These are phyloP conservation scores for Lota lota DNA, from an alignment of 2,113 vertebrate species.

Conservation along the genomic window DNA sequence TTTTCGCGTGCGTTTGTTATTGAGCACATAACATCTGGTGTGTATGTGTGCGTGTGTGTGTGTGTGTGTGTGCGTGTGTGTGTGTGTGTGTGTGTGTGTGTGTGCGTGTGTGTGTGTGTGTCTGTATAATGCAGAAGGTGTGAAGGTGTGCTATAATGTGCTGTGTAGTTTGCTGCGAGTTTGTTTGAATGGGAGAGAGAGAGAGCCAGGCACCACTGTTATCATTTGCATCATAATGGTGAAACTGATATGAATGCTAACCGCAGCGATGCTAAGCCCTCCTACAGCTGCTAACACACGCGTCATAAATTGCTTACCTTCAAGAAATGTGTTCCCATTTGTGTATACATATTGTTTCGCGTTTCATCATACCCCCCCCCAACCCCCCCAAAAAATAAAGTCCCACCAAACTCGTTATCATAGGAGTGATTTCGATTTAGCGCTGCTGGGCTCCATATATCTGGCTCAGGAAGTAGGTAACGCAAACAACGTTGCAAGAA, in stretches of 20 bases:
- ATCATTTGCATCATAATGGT: conserved; percentile 76
- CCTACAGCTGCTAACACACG: conserved; percentile 28
- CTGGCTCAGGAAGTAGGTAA: conserved; percentile 36
- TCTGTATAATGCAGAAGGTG: conserved; percentile 52
- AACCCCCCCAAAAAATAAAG: conserved; percentile 20
- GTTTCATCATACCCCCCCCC: conserved; percentile 58
- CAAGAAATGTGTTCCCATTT: conserved; percentile 57
- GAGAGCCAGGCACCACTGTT: conserved; percentile 52
- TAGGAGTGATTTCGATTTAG: conserved; percentile 41
- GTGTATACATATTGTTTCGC: conserved; percentile 46
- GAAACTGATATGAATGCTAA: conserved; percentile 59
- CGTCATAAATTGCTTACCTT: conserved; percentile 63
- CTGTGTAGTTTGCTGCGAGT: conserved; percentile 21
- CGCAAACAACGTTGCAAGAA: conserved; percentile 5
- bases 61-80: neutral
- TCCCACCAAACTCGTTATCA: conserved; percentile 24
- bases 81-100: neutral
- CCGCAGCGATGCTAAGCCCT: conserved; percentile 58
- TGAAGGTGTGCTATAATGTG: conserved; percentile 40
- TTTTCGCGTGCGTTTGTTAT: neutral
- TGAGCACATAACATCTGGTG: conserved; percentile 18
- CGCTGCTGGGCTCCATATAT: conserved; percentile 2
- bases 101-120: neutral
- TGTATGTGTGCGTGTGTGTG: conserved; percentile 22
- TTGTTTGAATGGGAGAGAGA: conserved; percentile 39